Evolutionary conservation across 2,113 vertebrate species (phyloP), one percentile per base, ranked within the genome.

Genomic region (Dascyllus trimaculatus): DNA sequence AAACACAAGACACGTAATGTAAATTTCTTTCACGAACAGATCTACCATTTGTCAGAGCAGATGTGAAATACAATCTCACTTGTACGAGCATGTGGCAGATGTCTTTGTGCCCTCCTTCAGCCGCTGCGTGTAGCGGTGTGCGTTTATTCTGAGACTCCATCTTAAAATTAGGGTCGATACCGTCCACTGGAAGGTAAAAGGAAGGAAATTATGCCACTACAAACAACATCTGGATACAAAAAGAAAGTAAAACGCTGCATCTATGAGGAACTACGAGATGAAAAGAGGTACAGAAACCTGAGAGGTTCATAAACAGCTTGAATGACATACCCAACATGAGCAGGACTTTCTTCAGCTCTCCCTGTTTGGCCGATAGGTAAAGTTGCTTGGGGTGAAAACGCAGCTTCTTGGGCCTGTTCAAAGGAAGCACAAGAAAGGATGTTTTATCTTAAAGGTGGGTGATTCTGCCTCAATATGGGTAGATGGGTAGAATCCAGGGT

Each of bases 61-160:
- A 18, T 7, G 19, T 49, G 11, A 18, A 61, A 25, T 19, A 24
- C 1, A 5, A 32, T 25, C 76, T 82, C 29, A 95, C 98, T 95
- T 99, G 98, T 63, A 99, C 96, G 21, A 99, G 96, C 96, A 99
- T 97, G 85, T 99, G 97, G 89, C 97, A 99, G 93, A 99, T 95
- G 85, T 99, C 97, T 88, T 96, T 95, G 22, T 97, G 94, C 56
- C 98, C 98, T 0, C 95, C 96, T 87, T 99, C 98, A 0, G 97
- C 96, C 0, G 98, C 97, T 2, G 96, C 97, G 0, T 99, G 98
- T 26, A 99, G 94, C 0, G 98, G 97, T 0, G 96, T 98, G 62
- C 97, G 96, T 85, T 97, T 99, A 88, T 85, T 96, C 80, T 99
- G 97, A 61, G 96, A 95, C 25, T 99, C 98, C 97, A 98, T 98